Percentiles rank a stretch among this genome's conserved stretches.
Conservation (phyloP, 2,113 vertebrate genomes). For the Lepisosteus osseus region DNA sequence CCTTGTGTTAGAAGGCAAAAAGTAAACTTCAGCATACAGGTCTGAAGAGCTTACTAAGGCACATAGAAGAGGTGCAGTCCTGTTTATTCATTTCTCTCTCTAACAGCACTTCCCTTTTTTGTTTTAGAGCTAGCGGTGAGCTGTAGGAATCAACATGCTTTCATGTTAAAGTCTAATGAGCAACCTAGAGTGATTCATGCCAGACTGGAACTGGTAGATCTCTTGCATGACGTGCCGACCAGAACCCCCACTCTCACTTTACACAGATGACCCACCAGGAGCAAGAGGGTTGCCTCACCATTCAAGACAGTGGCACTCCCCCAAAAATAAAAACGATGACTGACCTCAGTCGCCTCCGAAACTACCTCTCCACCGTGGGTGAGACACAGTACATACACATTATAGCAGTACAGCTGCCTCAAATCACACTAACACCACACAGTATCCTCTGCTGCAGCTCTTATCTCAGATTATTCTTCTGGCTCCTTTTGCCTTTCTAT, state of each 20-base stretch:
- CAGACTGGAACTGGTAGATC: too few relatives aligned
- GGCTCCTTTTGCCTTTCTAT: too few relatives aligned
- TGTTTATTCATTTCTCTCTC: too few relatives aligned
- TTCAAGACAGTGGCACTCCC: neutral
- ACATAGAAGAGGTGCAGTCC: too few relatives aligned
- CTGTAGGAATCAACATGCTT: too few relatives aligned
- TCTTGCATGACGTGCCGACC: neutral
- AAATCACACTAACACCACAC: neutral
- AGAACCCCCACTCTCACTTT: neutral
- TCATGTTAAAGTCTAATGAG: too few relatives aligned
- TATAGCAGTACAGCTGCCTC: neutral
- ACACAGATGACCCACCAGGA: conserved; percentile 17
- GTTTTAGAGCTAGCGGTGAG: too few relatives aligned
- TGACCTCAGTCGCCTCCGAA: neutral
- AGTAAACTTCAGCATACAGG: too few relatives aligned
- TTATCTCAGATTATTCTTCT: neutral
- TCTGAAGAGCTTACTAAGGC: too few relatives aligned
- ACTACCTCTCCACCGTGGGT: conserved; percentile 3
- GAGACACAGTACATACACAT: neutral
- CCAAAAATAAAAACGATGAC: neutral
- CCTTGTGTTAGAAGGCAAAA: too few relatives aligned
- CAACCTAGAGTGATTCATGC: too few relatives aligned
- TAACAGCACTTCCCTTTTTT: too few relatives aligned
- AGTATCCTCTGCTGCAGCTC: neutral
- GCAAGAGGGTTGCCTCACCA: neutral